Evolutionary conservation across 2,888 invertebrate species (phyloP), one percentile per base, ranked within the genome.

Genomic region (Eurois occulta): DNA sequence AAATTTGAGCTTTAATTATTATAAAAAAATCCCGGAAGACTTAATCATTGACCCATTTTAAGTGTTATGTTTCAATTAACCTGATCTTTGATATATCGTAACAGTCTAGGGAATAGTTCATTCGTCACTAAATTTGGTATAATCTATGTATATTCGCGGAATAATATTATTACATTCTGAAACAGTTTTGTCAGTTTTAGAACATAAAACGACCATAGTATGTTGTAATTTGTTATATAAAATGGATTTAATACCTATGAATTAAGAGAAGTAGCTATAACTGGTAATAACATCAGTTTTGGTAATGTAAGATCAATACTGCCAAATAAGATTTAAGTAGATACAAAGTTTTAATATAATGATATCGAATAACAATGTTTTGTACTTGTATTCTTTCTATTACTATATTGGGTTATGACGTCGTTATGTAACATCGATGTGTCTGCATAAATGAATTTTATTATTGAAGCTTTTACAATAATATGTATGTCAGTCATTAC

Each of bases 1-100:
- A 93, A 94, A 94, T 95, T 95, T 95, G 95, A 96, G 96, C 96
- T 96, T 96, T 96, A 96, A 96, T 95, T 96, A 96, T 95, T 93
- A 94, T 95, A 95, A 95, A 65, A 55, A 86, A 95, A 94, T 94
- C 92, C 93, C 88, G 92, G 93, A 94, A 93, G 94, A 95, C 93
- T 94, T 92, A 86, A 89, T 86, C 87, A 90, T 91, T 91, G 87
- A 92, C 87, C 89, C 90, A 92, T 89, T 90, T 91, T 91, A 90
- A 88, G 80, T 87, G 80, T 89, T 90, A 83, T 80, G 81, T 91
- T 91, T 86, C 84, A 78, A 86, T 89, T 80, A 85, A 86, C 76
- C 88, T 85, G 85, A 73, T 78, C 85, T 87, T 76, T 86, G 81
- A 86, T 90, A 89, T 86, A 88, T 89, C 84, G 78, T 87, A 88